Evolutionary conservation across 2,113 vertebrate species (phyloP), one percentile per base, ranked within the genome.

Genomic region (Hippoglossus stenolepis): DNA sequence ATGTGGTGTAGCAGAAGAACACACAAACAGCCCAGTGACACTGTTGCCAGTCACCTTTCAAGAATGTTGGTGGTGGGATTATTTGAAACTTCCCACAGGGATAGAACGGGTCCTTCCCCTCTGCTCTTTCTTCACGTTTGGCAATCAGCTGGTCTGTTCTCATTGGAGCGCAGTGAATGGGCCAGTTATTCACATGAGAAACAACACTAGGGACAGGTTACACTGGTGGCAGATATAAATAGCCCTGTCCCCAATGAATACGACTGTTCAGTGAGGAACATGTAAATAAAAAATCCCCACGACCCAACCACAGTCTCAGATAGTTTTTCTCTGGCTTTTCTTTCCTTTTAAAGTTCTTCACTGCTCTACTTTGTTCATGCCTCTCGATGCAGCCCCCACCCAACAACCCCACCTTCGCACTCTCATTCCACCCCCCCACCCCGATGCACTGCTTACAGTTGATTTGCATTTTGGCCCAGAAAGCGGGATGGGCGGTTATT

Each of bases 391-490:
- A 2, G 31, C 61, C n/a, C 75, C 67, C 53, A 4, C 69, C 64
- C 1, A 11, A 3, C 13, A 56, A 31, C 43, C 35, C 49, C n/a
- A 20, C n/a, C 54, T 26, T 65, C 23, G 11, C 20, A 45, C 56
- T 31, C 73, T 20, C 56, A 1, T n/a, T 11, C 15, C 1, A 58
- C 5, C 68, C n/a, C n/a, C 20, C 45, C 18, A 4, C 17, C 11
- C 66, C 23, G 31, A 28, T 17, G 5, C 35, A 75, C 64, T 74
- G 72, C 85, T 84, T 90, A 84, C 83, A 87, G 83, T 86, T 15
- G 65, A 89, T 92, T 92, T 91, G 85, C 87, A 90, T 89, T 73
- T 83, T 72, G 62, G 81, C 56, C 63, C 28, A 40, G 51, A 54
- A 9, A 54, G 51, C 20, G 18, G 5, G 51, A 10, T 21, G 14